Conservation (phyloP, 1,140 invertebrate species). For the Drosophila asahinai region DNA sequence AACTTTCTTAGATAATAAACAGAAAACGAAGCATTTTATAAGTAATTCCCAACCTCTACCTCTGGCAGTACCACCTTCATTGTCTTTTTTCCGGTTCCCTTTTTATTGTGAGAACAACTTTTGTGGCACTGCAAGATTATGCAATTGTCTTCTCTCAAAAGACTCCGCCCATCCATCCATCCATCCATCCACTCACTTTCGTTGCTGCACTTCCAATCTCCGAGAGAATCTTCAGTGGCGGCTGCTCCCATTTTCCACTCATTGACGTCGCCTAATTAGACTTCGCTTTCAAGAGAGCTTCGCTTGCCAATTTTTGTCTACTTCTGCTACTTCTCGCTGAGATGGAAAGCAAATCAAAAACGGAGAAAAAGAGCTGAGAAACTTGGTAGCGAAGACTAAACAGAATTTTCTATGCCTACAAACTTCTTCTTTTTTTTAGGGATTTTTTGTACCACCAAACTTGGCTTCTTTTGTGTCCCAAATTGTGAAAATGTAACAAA, state of each 20-base stretch:
- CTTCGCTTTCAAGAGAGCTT: constrained; percentile 43
- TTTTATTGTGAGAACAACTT: constrained; percentile 55
- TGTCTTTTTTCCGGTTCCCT: constrained; percentile 37
- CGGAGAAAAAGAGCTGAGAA: constrained; percentile 7
- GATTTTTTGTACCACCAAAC: constrained; percentile 15
- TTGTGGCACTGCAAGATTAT: constrained; percentile 46
- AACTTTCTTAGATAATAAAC: too few species aligned
- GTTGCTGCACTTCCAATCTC: constrained; percentile 44
- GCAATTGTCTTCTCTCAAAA: constrained; percentile 45
- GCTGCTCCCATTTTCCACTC: constrained; percentile 46
- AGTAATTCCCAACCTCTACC: background rate
- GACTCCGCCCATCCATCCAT: background rate
- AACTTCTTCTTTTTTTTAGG: constrained; percentile 29
- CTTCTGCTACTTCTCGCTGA: background rate
- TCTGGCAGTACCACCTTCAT: constrained; percentile 2
- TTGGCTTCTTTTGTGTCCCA: constrained; percentile 44
- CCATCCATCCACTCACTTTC: constrained; percentile 48
- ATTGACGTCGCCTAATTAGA: constrained; percentile 50
- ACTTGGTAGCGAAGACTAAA: constrained; percentile 6
- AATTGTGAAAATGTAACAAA: constrained; percentile 44
- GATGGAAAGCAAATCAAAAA: constrained; percentile 45
- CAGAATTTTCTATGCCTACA: constrained; percentile 36
- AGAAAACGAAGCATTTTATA: background rate
- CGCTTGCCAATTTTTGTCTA: constrained; percentile 42
- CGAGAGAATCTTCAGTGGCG: constrained; percentile 51